Conservation (phyloP, 2,797 vertebrate genomes). For the Gallinago stenura region DNA sequence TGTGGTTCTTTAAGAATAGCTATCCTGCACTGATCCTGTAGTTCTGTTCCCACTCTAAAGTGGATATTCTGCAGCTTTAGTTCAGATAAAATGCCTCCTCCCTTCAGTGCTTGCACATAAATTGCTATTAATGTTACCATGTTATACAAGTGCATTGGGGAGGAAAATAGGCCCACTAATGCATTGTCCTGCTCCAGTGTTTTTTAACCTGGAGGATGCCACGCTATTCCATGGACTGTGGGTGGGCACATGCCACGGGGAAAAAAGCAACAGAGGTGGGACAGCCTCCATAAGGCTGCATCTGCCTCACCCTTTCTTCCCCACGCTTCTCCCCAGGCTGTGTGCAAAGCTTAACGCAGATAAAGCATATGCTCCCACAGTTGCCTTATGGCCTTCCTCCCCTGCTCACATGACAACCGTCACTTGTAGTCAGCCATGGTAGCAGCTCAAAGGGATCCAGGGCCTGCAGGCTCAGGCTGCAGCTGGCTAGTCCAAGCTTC, state of each 20-base stretch:
- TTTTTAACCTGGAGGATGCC: conserved; percentile 57
- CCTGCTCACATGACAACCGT: conserved; percentile 63
- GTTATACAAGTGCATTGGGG: conserved; percentile 52
- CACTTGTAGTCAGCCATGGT: conserved; percentile 66
- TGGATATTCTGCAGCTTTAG: conserved; percentile 20
- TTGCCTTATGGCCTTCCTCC: conserved; percentile 61
- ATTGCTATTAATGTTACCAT: conserved; percentile 64
- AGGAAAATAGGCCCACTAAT: conserved; percentile 57
- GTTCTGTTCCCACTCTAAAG: background rate
- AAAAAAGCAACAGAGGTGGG: conserved; percentile 24
- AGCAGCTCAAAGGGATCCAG: conserved; percentile 58
- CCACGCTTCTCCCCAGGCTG: conserved; percentile 40
- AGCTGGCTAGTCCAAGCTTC: conserved; percentile 44
- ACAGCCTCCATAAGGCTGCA: conserved; percentile 32
- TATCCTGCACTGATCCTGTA: background rate
- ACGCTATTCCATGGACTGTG: background rate
- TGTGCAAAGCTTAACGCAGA: conserved; percentile 31
- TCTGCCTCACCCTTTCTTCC: conserved; percentile 51
- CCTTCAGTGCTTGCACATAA: conserved; percentile 53
- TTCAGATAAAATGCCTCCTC: conserved; percentile 30
- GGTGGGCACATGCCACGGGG: conserved; percentile 21
- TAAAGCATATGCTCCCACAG: conserved; percentile 61
- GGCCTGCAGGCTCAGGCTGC: conserved; percentile 68
- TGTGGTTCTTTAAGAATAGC: background rate
- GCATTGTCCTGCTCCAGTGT: conserved; percentile 45